Evolutionary conservation across 2,888 invertebrate genomes (phyloP), one percentile per base, ranked within the genome.

Genomic region (Thera obeliscata): DNA sequence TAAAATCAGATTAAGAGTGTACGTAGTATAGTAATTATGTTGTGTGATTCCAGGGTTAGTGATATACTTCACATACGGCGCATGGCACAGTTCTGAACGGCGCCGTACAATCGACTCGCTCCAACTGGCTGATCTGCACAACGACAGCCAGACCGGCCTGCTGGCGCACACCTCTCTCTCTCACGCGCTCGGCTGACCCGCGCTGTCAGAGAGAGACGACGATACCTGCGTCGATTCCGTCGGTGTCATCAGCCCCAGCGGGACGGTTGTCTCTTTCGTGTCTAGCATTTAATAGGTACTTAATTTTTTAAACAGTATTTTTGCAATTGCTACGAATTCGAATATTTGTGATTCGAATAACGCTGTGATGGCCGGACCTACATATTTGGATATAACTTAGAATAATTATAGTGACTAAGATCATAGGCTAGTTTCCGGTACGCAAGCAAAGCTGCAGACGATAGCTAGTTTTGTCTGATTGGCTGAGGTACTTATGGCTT

Each of bases 61-160:
- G 7, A 96, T 97, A 78, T 97, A 97, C 88, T 94, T 96, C 73
- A 90, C 94, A 8, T 97, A 97, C 85, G 97, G 97, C 62, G 94
- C 96, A 52, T 95, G 96, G 94, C 94, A 97, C 86, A 96, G 96
- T 75, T 87, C 87, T 0, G 95, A 95, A 76, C 86, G 94, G 3
- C 86, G 88, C 1, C 87, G 87, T 12, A 78, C 77, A 58, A 36
- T 77, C 6, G 90, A 87, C 66, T 64, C 79, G 0, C 78, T 89
- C 2, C 87, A 83, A 5, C 75, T 89, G 64, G 85, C 87, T 0
- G 90, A 86, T 22, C 76, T 89, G 2, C 91, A 88, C 82, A 87
- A 74, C 68, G 88, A 92, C 86, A 91, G 92, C 64, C 86, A 85
- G 71, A 85, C 91, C 0, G 87, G 88, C 2, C 82, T 93, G 66